Base-by-base conservation (phyloP, 2,888 invertebrate species). In the Mythimna impura region DNA sequence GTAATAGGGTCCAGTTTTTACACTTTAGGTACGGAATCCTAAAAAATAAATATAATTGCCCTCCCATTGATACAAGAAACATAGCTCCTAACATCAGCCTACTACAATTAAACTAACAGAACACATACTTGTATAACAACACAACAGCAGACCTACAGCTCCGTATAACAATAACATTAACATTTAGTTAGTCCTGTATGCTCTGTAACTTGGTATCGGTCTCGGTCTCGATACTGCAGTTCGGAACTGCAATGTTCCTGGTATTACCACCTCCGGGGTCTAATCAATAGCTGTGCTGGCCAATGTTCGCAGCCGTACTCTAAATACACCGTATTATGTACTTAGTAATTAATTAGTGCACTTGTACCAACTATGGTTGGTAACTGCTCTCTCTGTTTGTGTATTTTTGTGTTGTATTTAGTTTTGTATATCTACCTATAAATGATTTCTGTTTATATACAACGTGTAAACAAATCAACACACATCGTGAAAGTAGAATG, bases 261-360 rank as follows among this genome's bases (percentile, higher is more conserved):
- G 78, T 78, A 81, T 73, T 80, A 78, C 73, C 82, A 81, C 84
- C 84, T 78, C 69, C 77, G 71, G 85, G 82, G 80, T 76, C 70
- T 78, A 84, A 87, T 85, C 84, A 85, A 85, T 86, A 83, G 77
- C 80, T 73, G 72, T 73, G 81, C 70, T 83, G 81, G 78, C 65
- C 76, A 63, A 76, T 82, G 77, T 83, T 80, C 75, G 81, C 77
- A 81, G 80, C 83, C 76, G 74, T 77, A 71, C 76, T 80, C 81
- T 78, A 82, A 74, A 80, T 79, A 81, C 71, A 78, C 76, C 52
- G 67, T 71, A 72, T 82, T 72, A 76, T 74, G 83, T 77, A 77
- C 80, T 83, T 74, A 71, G 70, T 83, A 82, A 82, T 82, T 83
- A 83, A 82, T 81, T 81, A 81, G 71, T 68, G 54, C 71, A 47